Evolutionary conservation across 2,113 vertebrate genomes (phyloP), one percentile per base, ranked within the genome.

Genomic region (Marcusenius ussheri): DNA sequence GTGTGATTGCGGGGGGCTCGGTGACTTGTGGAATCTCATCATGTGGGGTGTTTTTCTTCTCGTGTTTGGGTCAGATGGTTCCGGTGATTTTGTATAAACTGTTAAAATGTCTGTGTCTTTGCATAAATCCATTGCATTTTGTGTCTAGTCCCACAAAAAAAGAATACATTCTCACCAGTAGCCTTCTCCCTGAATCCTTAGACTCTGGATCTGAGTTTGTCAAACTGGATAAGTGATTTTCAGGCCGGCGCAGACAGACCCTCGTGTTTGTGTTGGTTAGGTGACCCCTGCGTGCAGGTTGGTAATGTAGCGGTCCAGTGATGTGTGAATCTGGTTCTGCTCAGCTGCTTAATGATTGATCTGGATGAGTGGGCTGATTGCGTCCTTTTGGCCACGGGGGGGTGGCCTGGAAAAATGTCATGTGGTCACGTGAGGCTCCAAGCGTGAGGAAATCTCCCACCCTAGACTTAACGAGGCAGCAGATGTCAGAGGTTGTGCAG

Each of bases 301-400:
- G 21, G 21, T 27, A 47, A 24, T n/a, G 83, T 46, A 11, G 17
- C 0, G 35, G 87, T 21, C 46, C 50, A 15, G 39, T 13, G 50
- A 84, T 17, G 46, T 83, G 80, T 42, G 19, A 58, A 13, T 49
- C 53, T 58, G 49, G 53, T 85, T 46, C 13, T 62, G 50, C 80
- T 85, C 50, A 62, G 45, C 89, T 66, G 80, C 21, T 85, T 89
- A 84, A 62, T 58, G 46, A 89, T 89, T 62, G 80, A 89, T 85
- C 35, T 45, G 80, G 77, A 45, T 35, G 51, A 85, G 84, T 19
- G 19, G 47, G 45, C 42, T 21, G 17, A 85, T 62, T 45, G 35
- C 7, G 8, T n/a, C 35, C 31, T 21, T 45, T 42, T n/a, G 35
- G 9, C 8, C 56, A 39, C 4, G 8, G 24, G 58, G 1, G 87